These are phyloP conservation scores for Emydoidea blandingii DNA, from an alignment of 2,797 vertebrate species.

Conservation along the genomic window DNA sequence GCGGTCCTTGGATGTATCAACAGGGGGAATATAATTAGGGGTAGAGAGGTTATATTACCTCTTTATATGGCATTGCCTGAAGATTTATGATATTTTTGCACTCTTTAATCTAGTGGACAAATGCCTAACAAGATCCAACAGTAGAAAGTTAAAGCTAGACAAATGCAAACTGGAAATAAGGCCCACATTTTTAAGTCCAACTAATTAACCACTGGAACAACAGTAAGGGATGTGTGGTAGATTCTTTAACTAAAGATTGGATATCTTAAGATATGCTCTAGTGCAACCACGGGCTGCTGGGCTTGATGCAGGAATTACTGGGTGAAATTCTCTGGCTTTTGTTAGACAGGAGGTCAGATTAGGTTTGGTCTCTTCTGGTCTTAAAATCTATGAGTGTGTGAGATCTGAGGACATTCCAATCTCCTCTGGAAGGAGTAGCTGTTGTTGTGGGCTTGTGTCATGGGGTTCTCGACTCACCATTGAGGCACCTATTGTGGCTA, in stretches of 20 bases:
- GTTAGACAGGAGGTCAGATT: not conserved
- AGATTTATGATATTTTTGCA: not conserved
- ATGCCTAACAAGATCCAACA: not conserved
- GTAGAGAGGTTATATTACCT: not conserved
- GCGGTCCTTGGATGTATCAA: not conserved
- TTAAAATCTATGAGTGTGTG: not conserved
- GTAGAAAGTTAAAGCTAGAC: not conserved
- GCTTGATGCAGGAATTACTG: not conserved
- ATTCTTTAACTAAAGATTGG: not conserved
- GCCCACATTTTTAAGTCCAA: rapidly evolving
- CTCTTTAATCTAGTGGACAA: not conserved
- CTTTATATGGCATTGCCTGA: not conserved
- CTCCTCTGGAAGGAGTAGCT: not conserved
- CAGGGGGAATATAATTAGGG: not conserved
- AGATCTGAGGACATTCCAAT: not conserved
- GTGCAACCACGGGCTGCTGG: not conserved
- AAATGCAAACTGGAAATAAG: not conserved
- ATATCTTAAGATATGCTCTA: not conserved
- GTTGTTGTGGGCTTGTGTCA: not conserved
- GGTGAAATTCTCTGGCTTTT: not conserved
- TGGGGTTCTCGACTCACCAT: not conserved
- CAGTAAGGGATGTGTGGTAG: not conserved
- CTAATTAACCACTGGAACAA: not conserved
- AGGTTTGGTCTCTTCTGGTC: not conserved
- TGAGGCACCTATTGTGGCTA: not conserved